These are phyloP conservation scores for Eidolon dupreanum DNA, from an alignment of 2,797 vertebrate species.

Conservation along the genomic window DNA sequence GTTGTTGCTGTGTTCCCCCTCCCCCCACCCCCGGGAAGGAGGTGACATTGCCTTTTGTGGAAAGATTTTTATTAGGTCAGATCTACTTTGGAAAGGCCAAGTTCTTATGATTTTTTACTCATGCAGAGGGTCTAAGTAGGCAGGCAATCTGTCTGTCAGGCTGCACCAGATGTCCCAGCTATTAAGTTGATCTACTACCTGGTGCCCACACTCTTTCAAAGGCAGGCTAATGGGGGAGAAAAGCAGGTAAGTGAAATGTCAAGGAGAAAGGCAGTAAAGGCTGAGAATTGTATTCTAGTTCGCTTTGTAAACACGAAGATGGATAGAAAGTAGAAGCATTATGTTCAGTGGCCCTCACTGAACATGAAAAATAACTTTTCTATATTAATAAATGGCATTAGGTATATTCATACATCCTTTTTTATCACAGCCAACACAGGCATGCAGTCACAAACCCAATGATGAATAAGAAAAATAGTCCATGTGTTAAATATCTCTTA, in stretches of 20 bases:
- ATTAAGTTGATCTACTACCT: slow-evolving; percentile 81
- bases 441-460: not conserved
- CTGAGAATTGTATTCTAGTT: slow-evolving; percentile 73
- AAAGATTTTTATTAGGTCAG: slow-evolving; percentile 30
- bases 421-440: not conserved
- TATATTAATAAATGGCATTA: slow-evolving; percentile 68
- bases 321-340: slow-evolving; percentile 69
- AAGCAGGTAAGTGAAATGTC: slow-evolving; percentile 83
- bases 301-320: slow-evolving; percentile 73
- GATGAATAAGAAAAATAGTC: slow-evolving; percentile 43
- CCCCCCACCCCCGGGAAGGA: not conserved
- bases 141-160: slow-evolving; percentile 75
- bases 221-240: slow-evolving; percentile 74
- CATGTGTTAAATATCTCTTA: not conserved
- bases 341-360: slow-evolving; percentile 61
- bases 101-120: slow-evolving; percentile 49
- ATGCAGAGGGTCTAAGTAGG: not conserved
- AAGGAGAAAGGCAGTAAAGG: slow-evolving; percentile 78
- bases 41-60: slow-evolving; percentile 24
- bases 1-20: not conserved
- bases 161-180: slow-evolving; percentile 73
- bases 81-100: slow-evolving; percentile 65
- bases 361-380: slow-evolving; percentile 50
- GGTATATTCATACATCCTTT: not conserved
- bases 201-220: slow-evolving; percentile 71